These are phyloP conservation scores for Sylvilagus floridanus DNA, from an alignment of 2,797 vertebrate species.

Conservation along the genomic window DNA sequence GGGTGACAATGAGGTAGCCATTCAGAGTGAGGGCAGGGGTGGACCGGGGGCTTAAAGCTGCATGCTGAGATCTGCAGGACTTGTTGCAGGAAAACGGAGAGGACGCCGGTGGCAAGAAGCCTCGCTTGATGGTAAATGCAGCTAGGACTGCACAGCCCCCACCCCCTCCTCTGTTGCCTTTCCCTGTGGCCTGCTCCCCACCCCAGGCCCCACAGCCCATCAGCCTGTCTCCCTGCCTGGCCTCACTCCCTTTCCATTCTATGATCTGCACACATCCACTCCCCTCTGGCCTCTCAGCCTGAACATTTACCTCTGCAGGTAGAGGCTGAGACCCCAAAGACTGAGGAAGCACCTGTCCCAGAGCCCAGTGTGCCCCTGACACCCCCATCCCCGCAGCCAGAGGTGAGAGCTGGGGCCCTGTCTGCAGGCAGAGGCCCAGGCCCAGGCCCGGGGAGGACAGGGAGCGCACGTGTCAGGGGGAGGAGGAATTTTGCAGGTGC, in stretches of 20 bases:
- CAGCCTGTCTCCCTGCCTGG: not conserved
- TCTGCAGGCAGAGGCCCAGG: not conserved
- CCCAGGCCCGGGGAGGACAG: not conserved
- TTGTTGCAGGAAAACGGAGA: slow-evolving; percentile 71
- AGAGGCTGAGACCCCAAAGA: slow-evolving; percentile 32
- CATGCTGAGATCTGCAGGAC: not conserved
- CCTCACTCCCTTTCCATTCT: not conserved
- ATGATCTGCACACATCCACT: not conserved
- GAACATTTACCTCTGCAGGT: slow-evolving; percentile 54
- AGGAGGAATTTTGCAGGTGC: not conserved
- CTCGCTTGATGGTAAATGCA: slow-evolving; percentile 68
- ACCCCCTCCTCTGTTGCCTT: no score
- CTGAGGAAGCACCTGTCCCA: slow-evolving; percentile 22
- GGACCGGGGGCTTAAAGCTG: not conserved
- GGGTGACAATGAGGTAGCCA: not conserved
- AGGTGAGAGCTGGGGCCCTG: slow-evolving; percentile 56
- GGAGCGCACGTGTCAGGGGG: not conserved
- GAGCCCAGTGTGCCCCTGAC: slow-evolving; percentile 18
- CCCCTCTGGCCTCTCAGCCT: not conserved
- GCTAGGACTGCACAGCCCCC: not conserved
- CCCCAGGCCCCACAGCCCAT: not conserved
- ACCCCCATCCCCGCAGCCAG: slow-evolving; percentile 15
- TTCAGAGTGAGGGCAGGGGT: not conserved
- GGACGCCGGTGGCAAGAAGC: slow-evolving; percentile 71
- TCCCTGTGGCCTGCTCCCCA: not conserved